Evolutionary conservation across 2,888 invertebrate species (phyloP).

Genomic region (Athalia circularis): DNA sequence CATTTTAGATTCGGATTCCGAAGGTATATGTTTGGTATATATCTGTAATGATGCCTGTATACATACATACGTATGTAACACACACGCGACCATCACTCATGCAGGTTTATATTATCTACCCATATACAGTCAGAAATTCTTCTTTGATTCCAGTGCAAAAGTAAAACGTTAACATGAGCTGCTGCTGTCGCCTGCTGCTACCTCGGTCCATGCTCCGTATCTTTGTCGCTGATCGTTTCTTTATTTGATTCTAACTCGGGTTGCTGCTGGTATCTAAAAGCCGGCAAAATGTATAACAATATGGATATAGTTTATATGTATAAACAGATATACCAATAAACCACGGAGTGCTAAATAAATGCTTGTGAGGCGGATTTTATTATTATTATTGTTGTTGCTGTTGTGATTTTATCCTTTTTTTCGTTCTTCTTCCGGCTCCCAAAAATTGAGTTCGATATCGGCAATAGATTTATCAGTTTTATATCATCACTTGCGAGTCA

Average conservation of each 20-base stretch:
- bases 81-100: too few relatives aligned
- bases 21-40: not conserved
- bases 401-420: too few relatives aligned
- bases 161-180: not conserved
- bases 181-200: not conserved
- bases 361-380: constrained; percentile 1
- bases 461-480: constrained; percentile 23
- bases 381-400: not conserved
- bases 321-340: not conserved
- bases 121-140: not conserved
- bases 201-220: not conserved
- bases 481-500: constrained; percentile 23
- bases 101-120: too few relatives aligned
- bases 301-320: not conserved
- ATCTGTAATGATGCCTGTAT: not conserved
- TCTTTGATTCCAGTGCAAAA: not conserved
- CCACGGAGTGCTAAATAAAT: not conserved
- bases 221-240: constrained; percentile 20
- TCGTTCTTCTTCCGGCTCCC: not conserved
- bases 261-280: not conserved
- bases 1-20: constrained; percentile 8
- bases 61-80: not conserved
- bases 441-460: constrained; percentile 32
- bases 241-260: constrained; percentile 14
- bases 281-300: not conserved